Evolutionary conservation across 2,888 invertebrate species (phyloP).

Genomic region (Phengaris alcon): DNA sequence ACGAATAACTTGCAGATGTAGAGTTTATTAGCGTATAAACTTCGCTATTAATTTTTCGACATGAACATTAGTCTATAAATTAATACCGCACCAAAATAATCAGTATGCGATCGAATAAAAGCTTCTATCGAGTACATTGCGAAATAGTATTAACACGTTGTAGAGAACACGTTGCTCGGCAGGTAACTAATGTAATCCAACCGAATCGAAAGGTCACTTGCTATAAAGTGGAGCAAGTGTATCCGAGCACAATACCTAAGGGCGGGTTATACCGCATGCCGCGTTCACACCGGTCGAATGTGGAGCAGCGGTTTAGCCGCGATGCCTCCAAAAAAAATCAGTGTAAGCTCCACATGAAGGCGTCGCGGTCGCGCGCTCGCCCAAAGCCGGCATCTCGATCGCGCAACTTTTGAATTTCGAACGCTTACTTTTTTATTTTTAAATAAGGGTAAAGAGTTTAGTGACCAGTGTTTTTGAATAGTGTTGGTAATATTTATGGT

Average conservation of each 20-base stretch:
- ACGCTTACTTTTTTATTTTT: slow-evolving; percentile 21
- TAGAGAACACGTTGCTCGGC: slow-evolving; percentile 50
- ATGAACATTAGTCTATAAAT: slow-evolving; percentile 34
- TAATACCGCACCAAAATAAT: slow-evolving; percentile 43
- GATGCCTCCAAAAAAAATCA: slow-evolving; percentile 79
- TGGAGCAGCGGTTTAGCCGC: slow-evolving; percentile 67
- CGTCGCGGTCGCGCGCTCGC: slow-evolving; percentile 67
- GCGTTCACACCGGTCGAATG: slow-evolving; percentile 75
- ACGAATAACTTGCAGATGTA: not conserved
- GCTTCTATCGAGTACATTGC: slow-evolving; percentile 55
- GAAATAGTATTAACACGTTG: slow-evolving; percentile 59
- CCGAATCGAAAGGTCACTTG: slow-evolving; percentile 54
- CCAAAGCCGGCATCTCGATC: slow-evolving; percentile 39
- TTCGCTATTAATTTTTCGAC: slow-evolving; percentile 3
- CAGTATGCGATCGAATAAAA: slow-evolving; percentile 52
- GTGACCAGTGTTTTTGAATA: slow-evolving; percentile 58
- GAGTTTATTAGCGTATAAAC: not conserved
- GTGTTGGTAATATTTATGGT: slow-evolving; percentile 69
- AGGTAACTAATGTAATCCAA: slow-evolving; percentile 61
- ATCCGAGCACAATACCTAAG: slow-evolving; percentile 46
- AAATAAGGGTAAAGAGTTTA: slow-evolving; percentile 32
- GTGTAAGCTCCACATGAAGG: slow-evolving; percentile 72
- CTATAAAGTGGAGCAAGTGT: slow-evolving; percentile 48
- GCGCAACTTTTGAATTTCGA: slow-evolving; percentile 40
- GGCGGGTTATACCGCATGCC: slow-evolving; percentile 60